Evolutionary conservation across 2,113 vertebrate genomes (phyloP).

Genomic region (Anarhynchus alexandrinus): DNA sequence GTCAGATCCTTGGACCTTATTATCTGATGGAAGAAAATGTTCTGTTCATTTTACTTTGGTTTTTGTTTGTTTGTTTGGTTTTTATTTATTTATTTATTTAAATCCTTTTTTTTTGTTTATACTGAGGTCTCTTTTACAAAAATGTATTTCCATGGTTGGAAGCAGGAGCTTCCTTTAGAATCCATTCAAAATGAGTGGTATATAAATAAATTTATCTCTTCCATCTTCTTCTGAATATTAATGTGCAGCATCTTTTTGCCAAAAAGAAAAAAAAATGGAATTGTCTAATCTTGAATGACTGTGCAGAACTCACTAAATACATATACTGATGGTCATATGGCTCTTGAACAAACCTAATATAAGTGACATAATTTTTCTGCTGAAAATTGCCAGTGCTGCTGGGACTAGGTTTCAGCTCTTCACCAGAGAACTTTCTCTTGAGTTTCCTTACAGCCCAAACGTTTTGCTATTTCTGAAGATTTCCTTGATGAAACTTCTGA

Average conservation of each 20-base stretch:
- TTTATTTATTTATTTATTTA: neutral
- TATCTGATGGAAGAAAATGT: neutral
- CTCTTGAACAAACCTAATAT: neutral
- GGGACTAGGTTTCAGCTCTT: neutral
- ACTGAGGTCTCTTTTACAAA: neutral
- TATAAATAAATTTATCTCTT: neutral
- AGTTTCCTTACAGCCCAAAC: neutral
- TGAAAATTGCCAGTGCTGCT: neutral
- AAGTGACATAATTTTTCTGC: neutral
- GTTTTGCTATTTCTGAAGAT: neutral
- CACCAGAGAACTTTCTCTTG: neutral
- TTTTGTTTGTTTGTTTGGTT: no score
- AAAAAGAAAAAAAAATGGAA: neutral
- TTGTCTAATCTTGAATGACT: neutral
- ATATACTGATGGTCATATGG: neutral
- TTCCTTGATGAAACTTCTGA: neutral
- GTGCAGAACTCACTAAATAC: neutral
- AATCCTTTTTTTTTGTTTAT: neutral
- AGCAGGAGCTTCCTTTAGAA: neutral
- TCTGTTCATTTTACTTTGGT: neutral
- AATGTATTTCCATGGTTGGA: neutral
- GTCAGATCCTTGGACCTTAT: neutral
- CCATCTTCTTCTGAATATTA: neutral
- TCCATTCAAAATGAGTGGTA: neutral
- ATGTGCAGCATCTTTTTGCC: neutral